phyloP scores from a whole-genome alignment of 1,140 invertebrate genomes.

The Melanaphis sacchari region DNA sequence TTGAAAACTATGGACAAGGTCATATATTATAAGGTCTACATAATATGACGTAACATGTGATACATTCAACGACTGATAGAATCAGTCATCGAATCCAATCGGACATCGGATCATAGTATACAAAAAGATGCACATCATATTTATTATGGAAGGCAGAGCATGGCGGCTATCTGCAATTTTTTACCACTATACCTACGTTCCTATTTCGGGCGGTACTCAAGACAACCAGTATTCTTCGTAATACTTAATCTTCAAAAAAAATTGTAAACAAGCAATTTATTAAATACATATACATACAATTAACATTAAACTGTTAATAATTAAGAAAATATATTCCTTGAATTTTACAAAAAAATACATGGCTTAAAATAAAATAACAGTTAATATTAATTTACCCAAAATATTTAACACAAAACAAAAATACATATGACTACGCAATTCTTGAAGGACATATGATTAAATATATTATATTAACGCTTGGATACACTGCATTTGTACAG shows the following conservation, averaged over 20 bases:
- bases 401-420: not conserved
- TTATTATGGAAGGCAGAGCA: not conserved
- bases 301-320: not conserved
- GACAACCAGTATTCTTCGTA: not conserved
- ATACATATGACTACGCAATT: not conserved
- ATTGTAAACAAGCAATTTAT: too few species aligned
- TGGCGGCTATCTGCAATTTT: not conserved
- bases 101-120: not conserved
- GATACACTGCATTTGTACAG: not conserved
- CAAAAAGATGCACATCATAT: not conserved
- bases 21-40: not conserved
- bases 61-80: not conserved
- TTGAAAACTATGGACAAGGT: slow-evolving; percentile 36
- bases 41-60: slow-evolving; percentile 7
- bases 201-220: not conserved
- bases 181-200: not conserved
- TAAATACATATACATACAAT: not conserved
- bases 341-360: not conserved
- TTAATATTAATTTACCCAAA: not conserved
- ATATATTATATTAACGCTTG: not conserved
- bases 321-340: not conserved
- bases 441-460: slow-evolving; percentile 10
- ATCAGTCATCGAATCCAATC: not conserved
- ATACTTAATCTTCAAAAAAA: not conserved
- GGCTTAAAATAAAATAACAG: not conserved